Evolutionary conservation across 2,888 invertebrate genomes (phyloP).

Genomic region (Sacculina carcini): DNA sequence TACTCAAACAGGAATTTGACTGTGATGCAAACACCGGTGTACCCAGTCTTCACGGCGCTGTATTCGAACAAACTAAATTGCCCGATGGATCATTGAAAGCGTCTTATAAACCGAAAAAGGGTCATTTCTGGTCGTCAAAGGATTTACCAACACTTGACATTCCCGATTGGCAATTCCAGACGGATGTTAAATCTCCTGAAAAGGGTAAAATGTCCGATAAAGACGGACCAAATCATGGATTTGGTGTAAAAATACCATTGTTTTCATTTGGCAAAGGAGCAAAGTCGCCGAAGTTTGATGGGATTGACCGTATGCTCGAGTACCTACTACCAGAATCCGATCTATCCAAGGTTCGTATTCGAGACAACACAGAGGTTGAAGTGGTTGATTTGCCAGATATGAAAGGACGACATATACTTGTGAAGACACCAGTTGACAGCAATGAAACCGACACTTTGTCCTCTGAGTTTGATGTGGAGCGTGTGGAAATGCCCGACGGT

Average conservation of each 20-base stretch:
- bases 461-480: neutral
- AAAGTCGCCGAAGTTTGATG: neutral
- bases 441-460: neutral
- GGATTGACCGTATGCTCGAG: neutral
- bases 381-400: neutral
- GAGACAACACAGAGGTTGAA: neutral
- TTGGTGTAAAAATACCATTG: neutral
- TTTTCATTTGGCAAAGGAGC: neutral
- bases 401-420: neutral
- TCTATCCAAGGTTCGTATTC: neutral
- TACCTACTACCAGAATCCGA: neutral
- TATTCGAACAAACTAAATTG: neutral
- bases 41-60: neutral
- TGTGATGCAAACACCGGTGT: neutral
- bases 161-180: neutral
- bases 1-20: neutral
- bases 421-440: neutral
- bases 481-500: neutral
- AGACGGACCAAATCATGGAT: neutral
- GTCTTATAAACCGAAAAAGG: neutral
- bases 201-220: neutral
- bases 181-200: neutral
- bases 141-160: neutral
- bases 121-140: neutral
- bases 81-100: neutral